Conservation (phyloP, 2,888 invertebrate genomes). For the Lysandra coridon region DNA sequence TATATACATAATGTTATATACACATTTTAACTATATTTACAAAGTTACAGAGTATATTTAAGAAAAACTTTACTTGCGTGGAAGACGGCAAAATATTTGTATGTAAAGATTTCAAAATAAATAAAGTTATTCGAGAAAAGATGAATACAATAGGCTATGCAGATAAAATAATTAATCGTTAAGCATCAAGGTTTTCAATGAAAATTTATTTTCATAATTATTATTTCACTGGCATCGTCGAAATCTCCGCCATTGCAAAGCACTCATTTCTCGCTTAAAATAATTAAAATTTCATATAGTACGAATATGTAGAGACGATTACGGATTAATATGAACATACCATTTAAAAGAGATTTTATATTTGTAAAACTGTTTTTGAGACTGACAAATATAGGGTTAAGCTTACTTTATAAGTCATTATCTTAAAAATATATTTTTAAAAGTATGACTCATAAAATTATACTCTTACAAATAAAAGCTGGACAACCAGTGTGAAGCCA, state of each 20-base stretch:
- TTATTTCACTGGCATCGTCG: background rate
- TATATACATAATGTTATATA: conserved; percentile 29
- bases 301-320: background rate
- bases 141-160: background rate
- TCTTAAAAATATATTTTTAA: too few relatives aligned
- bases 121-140: background rate
- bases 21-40: conserved; percentile 30
- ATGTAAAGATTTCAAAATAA: background rate
- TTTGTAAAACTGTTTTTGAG: background rate
- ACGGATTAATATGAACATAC: background rate
- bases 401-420: background rate
- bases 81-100: conserved; percentile 15
- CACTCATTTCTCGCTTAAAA: conserved; percentile 13
- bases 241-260: conserved; percentile 4
- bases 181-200: background rate
- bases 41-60: conserved; percentile 1
- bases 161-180: background rate
- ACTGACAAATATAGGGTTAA: background rate
- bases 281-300: background rate
- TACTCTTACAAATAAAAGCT: background rate
- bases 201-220: conserved; percentile 23
- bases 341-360: background rate
- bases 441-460: too few relatives aligned
- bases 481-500: background rate
- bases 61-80: background rate